Percentiles rank a stretch among this genome's conserved stretches.
phyloP scores from a whole-genome alignment of 2,888 invertebrate species.

The Agrenia bidenticulata region DNA sequence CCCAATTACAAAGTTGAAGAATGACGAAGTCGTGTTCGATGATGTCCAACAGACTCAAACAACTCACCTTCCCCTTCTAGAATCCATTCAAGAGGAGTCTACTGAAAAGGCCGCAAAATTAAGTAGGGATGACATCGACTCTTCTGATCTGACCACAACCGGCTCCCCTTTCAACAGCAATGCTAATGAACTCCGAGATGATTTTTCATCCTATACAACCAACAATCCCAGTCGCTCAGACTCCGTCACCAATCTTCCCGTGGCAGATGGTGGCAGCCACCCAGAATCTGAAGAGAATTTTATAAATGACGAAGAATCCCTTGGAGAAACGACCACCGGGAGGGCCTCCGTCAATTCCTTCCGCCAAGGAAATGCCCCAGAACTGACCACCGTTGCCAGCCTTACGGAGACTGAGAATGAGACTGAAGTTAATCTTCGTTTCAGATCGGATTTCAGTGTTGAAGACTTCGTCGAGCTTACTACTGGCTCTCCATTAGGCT shows the following conservation, averaged over 20 bases:
- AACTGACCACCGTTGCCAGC: not conserved
- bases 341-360: not conserved
- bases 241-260: not conserved
- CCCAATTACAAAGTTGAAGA: not conserved
- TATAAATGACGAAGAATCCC: slow-evolving; percentile 2
- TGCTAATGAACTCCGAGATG: not conserved
- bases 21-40: slow-evolving; percentile 8
- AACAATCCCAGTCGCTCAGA: not conserved
- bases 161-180: not conserved
- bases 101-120: not conserved
- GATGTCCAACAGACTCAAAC: not conserved
- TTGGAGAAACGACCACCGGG: slow-evolving; percentile 10
- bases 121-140: not conserved
- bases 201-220: too few species aligned
- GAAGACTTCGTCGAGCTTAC: slow-evolving; percentile 34
- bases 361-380: not conserved
- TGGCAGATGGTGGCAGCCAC: not conserved
- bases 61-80: not conserved
- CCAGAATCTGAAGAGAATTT: not conserved
- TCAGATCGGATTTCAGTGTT: not conserved
- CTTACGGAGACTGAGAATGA: not conserved
- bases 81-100: not conserved
- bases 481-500: slow-evolving; percentile 22
- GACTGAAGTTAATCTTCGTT: not conserved
- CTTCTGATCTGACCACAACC: not conserved